Percentiles rank a stretch among this genome's conserved stretches.
phyloP scores from a whole-genome alignment of 2,888 invertebrate species.

The Agonopterix arenella region DNA sequence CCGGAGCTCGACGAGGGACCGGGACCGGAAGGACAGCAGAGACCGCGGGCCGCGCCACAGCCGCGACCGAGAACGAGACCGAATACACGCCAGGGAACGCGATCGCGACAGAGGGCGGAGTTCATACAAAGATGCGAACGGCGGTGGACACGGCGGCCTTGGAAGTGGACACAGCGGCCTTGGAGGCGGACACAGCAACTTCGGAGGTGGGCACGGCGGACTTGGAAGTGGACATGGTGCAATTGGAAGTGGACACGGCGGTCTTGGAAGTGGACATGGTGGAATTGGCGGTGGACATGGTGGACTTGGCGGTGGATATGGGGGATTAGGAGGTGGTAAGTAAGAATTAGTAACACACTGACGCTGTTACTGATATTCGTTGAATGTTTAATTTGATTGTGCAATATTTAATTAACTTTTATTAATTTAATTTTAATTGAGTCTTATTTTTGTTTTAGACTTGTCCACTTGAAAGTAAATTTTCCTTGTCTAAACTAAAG shows the following conservation, averaged over 20 bases:
- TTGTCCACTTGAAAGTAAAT: too few species aligned
- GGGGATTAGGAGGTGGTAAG: slow-evolving; percentile 30
- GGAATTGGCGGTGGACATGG: slow-evolving; percentile 14
- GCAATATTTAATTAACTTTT: too few species aligned
- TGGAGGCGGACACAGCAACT: not conserved
- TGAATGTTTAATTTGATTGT: too few species aligned
- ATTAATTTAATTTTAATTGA: too few species aligned
- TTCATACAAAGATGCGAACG: not conserved
- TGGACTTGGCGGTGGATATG: slow-evolving; percentile 31
- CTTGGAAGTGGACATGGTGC: slow-evolving; percentile 18
- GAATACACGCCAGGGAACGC: slow-evolving; percentile 17
- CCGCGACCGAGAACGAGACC: slow-evolving; percentile 14
- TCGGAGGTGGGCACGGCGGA: slow-evolving; percentile 44
- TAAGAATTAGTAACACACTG: not conserved
- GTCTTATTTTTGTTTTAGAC: too few species aligned
- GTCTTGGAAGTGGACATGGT: not conserved
- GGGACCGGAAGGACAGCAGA: slow-evolving; percentile 9
- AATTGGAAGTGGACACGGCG: too few species aligned
- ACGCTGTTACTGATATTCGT: too few species aligned
- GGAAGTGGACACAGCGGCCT: not conserved
- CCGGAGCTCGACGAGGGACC: slow-evolving; percentile 3
- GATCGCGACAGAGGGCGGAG: slow-evolving; percentile 12
- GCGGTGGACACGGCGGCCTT: not conserved
- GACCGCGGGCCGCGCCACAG: slow-evolving; percentile 6
- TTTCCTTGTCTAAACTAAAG: too few species aligned